Conservation (phyloP, 2,888 invertebrate genomes). For the Branchinecta sandiegonensis region DNA sequence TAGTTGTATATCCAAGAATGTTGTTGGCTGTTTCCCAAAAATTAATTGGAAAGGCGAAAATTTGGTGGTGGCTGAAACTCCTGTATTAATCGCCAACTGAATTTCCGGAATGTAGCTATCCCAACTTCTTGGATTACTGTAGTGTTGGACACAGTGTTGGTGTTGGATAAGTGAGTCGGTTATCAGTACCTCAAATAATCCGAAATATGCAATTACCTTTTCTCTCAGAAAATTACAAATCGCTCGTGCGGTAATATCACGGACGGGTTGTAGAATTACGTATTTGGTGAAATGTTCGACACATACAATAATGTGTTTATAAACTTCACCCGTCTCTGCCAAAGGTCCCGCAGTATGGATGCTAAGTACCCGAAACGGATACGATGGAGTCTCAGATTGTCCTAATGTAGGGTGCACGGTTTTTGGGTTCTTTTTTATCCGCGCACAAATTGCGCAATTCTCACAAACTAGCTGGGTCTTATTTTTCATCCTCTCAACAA, state of each 20-base stretch:
- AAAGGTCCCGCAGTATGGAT: background rate
- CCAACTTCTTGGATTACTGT: background rate
- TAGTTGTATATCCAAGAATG: background rate
- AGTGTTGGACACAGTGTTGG: too few species aligned
- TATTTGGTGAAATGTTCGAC: too few species aligned
- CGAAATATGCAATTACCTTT: background rate
- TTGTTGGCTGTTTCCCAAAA: background rate
- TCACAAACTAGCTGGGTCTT: background rate
- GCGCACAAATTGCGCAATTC: background rate
- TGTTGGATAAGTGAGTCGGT: too few species aligned
- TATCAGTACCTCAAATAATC: constrained; percentile 1
- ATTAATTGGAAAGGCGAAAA: background rate
- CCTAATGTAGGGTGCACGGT: background rate
- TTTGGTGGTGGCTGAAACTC: background rate
- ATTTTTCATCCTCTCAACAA: background rate
- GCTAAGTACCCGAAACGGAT: background rate
- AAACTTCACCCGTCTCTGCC: too few species aligned
- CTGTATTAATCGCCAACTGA: background rate
- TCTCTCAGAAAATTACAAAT: background rate
- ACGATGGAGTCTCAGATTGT: background rate
- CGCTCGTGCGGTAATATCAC: too few species aligned
- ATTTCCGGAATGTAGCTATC: background rate
- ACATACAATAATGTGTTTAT: too few species aligned
- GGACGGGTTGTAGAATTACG: too few species aligned
- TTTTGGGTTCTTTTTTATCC: background rate